Evolutionary conservation across 2,888 invertebrate genomes (phyloP).

Genomic region (Rhodophaea formosa): DNA sequence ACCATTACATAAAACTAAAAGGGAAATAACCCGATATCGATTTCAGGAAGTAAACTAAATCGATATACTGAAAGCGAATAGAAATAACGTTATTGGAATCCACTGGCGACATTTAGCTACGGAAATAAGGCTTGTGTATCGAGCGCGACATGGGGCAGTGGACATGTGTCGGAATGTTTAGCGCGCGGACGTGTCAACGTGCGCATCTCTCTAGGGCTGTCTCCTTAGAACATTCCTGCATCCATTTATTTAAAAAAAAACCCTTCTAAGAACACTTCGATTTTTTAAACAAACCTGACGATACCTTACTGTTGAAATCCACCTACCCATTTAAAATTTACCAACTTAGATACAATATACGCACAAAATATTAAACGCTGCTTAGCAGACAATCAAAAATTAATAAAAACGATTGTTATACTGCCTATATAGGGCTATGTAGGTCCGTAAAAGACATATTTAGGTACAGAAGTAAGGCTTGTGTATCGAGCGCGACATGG

Average conservation of each 20-base stretch:
- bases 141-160: not conserved
- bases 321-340: no score
- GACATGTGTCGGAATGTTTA: conserved; percentile 17
- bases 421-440: no score
- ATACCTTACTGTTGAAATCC: no score
- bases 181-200: conserved; percentile 10
- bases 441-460: no score
- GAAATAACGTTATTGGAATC: conserved; percentile 4
- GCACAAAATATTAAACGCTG: no score
- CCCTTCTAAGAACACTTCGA: no score
- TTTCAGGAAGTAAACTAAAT: not conserved
- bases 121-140: conserved; percentile 12
- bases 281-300: no score
- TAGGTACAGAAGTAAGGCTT: not conserved
- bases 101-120: not conserved
- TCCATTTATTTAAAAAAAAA: no score
- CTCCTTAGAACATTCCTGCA: no score
- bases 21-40: not conserved
- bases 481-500: conserved; percentile 7
- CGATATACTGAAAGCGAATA: not conserved
- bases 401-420: no score
- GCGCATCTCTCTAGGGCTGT: not conserved
- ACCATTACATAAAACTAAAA: not conserved
- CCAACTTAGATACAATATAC: no score
- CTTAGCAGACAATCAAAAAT: no score